Conservation (phyloP, 1,140 invertebrate genomes). For the Diorhabda sublineata region DNA sequence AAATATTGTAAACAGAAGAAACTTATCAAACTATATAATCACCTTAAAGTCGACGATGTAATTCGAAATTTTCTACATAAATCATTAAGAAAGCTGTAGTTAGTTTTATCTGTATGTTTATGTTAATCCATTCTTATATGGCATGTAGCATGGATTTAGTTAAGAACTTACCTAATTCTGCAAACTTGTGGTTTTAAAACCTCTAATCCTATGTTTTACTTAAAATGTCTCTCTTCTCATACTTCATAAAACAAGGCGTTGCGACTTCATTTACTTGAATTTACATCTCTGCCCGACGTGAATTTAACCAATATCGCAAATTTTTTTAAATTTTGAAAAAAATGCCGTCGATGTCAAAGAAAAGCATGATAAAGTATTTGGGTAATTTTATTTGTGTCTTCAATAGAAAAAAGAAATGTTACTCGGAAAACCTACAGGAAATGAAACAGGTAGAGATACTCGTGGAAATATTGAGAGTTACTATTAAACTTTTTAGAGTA, state of each 20-base stretch:
- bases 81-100: slow-evolving; percentile 17
- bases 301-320: background rate
- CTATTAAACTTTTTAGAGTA: too few species aligned
- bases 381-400: too few species aligned
- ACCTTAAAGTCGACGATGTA: slow-evolving; percentile 1
- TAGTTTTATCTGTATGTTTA: slow-evolving; percentile 30
- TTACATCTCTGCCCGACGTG: slow-evolving; percentile 13
- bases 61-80: slow-evolving; percentile 14
- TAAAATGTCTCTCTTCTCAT: slow-evolving; percentile 28
- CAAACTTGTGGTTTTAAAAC: slow-evolving; percentile 41
- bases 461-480: too few species aligned
- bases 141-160: slow-evolving; percentile 38
- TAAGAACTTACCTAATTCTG: slow-evolving; percentile 40
- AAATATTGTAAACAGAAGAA: too few species aligned
- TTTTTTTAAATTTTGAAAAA: too few species aligned
- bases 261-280: slow-evolving; percentile 15
- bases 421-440: too few species aligned
- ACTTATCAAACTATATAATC: background rate
- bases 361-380: too few species aligned
- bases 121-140: slow-evolving; percentile 41
- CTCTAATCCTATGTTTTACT: slow-evolving; percentile 29
- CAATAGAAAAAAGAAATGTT: too few species aligned
- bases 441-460: too few species aligned
- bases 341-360: too few species aligned
- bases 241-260: slow-evolving; percentile 19